These are phyloP conservation scores for Hylaeus anthracinus DNA, from an alignment of 1,140 invertebrate genomes.

Conservation along the genomic window DNA sequence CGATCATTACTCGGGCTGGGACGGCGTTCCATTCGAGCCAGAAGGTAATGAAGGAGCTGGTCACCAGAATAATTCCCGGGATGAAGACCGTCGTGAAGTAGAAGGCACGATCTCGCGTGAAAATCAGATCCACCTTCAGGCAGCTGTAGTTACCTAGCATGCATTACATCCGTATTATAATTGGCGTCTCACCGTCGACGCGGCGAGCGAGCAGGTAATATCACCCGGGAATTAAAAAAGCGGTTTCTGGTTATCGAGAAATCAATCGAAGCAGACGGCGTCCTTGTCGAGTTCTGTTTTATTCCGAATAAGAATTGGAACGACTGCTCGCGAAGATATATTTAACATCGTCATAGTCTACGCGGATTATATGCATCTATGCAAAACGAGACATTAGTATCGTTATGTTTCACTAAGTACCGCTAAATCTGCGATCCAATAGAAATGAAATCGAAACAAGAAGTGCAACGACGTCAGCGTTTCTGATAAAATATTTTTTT, in stretches of 20 bases:
- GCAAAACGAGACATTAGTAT: too few relatives aligned
- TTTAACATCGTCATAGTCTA: too few relatives aligned
- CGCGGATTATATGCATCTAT: too few relatives aligned
- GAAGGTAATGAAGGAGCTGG: constrained; percentile 96
- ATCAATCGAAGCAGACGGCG: not conserved
- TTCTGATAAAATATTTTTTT: too few relatives aligned
- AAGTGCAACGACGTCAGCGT: too few relatives aligned
- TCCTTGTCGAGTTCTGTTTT: not conserved
- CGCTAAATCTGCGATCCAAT: too few relatives aligned
- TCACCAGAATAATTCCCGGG: constrained; percentile 96
- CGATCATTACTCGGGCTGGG: constrained; percentile 95
- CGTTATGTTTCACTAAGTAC: too few relatives aligned
- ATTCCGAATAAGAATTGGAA: too few relatives aligned
- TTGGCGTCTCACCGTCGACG: not conserved
- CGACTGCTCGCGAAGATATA: too few relatives aligned
- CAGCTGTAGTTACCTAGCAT: constrained; percentile 95
- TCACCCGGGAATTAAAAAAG: constrained; percentile 11
- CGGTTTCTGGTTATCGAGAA: constrained; percentile 11
- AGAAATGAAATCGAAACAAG: too few relatives aligned
- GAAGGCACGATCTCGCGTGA: constrained; percentile 96
- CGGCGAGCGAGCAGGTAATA: constrained; percentile 12
- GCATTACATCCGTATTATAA: constrained; percentile 18
- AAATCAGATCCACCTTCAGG: constrained; percentile 93
- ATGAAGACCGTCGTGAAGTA: constrained; percentile 98
- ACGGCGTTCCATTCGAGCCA: constrained; percentile 98